Conservation (phyloP, 2,888 invertebrate species). For the Drosophila antonietae region DNA sequence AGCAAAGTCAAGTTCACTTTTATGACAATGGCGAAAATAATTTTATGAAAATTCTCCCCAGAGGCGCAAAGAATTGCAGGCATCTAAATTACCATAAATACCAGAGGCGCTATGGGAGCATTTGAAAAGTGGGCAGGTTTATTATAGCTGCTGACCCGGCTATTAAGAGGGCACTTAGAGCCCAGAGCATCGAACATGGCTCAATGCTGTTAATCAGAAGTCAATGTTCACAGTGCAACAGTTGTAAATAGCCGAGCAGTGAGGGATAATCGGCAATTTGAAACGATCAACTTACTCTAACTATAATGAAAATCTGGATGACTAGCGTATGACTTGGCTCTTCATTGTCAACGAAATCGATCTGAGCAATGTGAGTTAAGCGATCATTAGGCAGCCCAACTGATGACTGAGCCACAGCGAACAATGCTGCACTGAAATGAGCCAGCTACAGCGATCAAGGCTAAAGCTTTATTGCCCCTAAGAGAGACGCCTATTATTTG, state of each 20-base stretch:
- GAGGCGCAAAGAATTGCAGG: constrained; percentile 30
- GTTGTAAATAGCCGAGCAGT: neutral
- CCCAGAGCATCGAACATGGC: neutral
- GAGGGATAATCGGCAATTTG: neutral
- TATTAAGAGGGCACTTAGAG: neutral
- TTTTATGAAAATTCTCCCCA: constrained; percentile 65
- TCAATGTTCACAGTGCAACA: neutral
- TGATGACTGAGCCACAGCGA: neutral
- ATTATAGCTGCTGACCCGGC: constrained; percentile 7
- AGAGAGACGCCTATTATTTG: neutral
- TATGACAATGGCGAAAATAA: constrained; percentile 70
- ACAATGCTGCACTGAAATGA: neutral
- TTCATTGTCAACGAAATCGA: neutral
- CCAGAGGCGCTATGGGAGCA: constrained; percentile 8
- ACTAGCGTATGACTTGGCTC: neutral
- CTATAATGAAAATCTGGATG: neutral
- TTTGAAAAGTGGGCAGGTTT: neutral
- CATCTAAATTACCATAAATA: constrained; percentile 51
- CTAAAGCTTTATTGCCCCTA: neutral
- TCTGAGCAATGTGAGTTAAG: too few relatives aligned
- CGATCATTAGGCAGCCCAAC: neutral
- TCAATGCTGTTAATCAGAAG: neutral
- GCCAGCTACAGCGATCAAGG: neutral
- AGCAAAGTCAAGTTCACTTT: constrained; percentile 57
- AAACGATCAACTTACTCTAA: neutral